phyloP scores from a whole-genome alignment of 1,140 invertebrate genomes.

The Ostrea edulis region DNA sequence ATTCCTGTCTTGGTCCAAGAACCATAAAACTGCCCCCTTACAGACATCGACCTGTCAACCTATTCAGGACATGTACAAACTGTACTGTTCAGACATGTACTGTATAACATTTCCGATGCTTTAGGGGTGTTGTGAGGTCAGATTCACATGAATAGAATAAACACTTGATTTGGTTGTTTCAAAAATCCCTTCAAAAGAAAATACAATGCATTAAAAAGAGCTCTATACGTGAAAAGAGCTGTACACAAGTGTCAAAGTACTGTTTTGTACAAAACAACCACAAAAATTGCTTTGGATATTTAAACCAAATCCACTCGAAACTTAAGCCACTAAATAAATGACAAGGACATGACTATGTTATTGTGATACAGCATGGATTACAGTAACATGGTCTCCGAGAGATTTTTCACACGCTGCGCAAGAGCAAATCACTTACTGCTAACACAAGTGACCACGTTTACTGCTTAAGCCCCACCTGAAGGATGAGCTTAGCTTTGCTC shows the following conservation, averaged over 20 bases:
- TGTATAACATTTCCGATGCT: background rate
- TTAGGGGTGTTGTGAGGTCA: conserved; percentile 2
- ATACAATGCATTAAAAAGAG: conserved; percentile 5
- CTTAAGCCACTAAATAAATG: conserved; percentile 11
- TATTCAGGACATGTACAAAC: background rate
- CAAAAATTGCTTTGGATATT: background rate
- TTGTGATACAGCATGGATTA: background rate
- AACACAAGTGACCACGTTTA: background rate
- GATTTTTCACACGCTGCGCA: background rate
- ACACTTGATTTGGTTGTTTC: conserved; percentile 12
- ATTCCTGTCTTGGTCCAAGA: background rate
- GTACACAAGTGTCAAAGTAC: background rate
- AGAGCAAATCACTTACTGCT: background rate
- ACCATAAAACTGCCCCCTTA: conserved; percentile 13
- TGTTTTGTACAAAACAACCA: background rate
- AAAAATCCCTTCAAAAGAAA: conserved; percentile 10
- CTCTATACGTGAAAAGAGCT: background rate
- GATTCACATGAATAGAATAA: background rate
- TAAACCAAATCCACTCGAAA: background rate
- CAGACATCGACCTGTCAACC: background rate
- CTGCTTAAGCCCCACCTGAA: background rate
- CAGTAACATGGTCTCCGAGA: background rate
- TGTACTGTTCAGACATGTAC: background rate
- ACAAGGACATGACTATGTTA: background rate
- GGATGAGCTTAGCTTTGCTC: background rate